These are phyloP conservation scores for Phengaris alcon DNA, from an alignment of 2,888 invertebrate species.

Conservation along the genomic window DNA sequence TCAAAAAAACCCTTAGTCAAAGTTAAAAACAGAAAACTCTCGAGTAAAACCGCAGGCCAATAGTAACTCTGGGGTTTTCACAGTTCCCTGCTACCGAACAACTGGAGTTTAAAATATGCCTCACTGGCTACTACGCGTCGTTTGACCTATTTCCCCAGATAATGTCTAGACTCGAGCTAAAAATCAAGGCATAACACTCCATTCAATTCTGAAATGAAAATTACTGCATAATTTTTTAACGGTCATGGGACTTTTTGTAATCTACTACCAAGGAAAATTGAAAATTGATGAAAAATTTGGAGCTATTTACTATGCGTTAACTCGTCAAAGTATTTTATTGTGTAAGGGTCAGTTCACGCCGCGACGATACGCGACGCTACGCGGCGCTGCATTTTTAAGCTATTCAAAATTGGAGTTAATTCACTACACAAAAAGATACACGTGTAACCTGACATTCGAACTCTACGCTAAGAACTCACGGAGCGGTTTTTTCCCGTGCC, in stretches of 20 bases:
- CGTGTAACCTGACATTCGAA: no score
- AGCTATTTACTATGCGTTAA: background rate
- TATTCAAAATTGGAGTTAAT: no score
- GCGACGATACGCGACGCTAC: no score
- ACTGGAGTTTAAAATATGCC: constrained; percentile 38
- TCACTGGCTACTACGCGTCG: constrained; percentile 37
- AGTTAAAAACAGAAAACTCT: background rate
- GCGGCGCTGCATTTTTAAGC: no score
- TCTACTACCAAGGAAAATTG: no score
- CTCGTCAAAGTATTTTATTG: background rate
- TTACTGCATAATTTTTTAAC: background rate
- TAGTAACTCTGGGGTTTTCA: background rate
- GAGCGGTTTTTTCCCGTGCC: no score
- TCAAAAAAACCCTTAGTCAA: background rate
- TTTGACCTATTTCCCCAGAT: constrained; percentile 40
- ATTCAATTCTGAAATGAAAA: background rate
- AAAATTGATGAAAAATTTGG: no score
- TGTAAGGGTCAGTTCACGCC: background rate
- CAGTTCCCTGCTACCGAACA: background rate
- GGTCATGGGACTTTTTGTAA: no score
- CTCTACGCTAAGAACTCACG: no score
- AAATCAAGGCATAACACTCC: constrained; percentile 32
- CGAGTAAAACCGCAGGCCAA: background rate
- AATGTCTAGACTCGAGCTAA: constrained; percentile 37
- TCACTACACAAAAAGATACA: no score